Percentiles rank a stretch among this genome's conserved stretches.
Evolutionary conservation across 2,797 vertebrate species (phyloP).

Genomic region (Schizothorax lantsangensis): DNA sequence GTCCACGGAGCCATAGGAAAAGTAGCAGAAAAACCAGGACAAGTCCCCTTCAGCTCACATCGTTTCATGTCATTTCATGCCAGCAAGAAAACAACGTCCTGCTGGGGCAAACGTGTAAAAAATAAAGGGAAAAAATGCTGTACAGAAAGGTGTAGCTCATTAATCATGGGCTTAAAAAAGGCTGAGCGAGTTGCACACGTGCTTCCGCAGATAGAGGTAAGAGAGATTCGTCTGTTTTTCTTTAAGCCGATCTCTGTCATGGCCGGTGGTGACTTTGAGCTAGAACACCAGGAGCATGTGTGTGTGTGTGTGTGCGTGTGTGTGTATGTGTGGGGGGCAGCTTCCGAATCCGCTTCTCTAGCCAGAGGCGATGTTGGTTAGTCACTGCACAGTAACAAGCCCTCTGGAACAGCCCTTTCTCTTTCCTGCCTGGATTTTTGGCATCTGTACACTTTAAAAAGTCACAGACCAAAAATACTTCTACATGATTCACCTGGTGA

Average conservation of each 20-base stretch:
- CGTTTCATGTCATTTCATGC: slow-evolving; percentile 18
- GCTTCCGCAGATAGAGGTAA: not conserved
- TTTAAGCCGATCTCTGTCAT: not conserved
- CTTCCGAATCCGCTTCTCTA: slow-evolving; percentile 40
- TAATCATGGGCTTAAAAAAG: slow-evolving; percentile 58
- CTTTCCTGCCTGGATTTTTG: slow-evolving; percentile 29
- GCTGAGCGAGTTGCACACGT: slow-evolving; percentile 26
- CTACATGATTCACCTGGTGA: slow-evolving; percentile 14
- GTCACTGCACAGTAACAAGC: slow-evolving; percentile 46
- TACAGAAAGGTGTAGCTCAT: slow-evolving; percentile 53
- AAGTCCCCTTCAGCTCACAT: slow-evolving; percentile 2
- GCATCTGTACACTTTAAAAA: slow-evolving; percentile 31
- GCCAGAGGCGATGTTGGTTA: slow-evolving; percentile 45
- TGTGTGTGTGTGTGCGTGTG: not conserved
- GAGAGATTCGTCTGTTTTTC: slow-evolving; percentile 44
- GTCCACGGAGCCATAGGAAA: not conserved
- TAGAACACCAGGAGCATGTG: slow-evolving; percentile 29
- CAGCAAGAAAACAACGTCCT: slow-evolving; percentile 16
- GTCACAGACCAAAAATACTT: slow-evolving; percentile 25
- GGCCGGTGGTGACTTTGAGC: slow-evolving; percentile 48
- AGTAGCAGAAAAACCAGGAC: slow-evolving; percentile 28
- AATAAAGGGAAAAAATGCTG: slow-evolving; percentile 25
- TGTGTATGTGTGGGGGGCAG: not conserved
- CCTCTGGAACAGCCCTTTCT: slow-evolving; percentile 39
- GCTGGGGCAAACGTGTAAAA: slow-evolving; percentile 46